Evolutionary conservation across 2,113 vertebrate genomes (phyloP).

Genomic region (Cariama cristata): DNA sequence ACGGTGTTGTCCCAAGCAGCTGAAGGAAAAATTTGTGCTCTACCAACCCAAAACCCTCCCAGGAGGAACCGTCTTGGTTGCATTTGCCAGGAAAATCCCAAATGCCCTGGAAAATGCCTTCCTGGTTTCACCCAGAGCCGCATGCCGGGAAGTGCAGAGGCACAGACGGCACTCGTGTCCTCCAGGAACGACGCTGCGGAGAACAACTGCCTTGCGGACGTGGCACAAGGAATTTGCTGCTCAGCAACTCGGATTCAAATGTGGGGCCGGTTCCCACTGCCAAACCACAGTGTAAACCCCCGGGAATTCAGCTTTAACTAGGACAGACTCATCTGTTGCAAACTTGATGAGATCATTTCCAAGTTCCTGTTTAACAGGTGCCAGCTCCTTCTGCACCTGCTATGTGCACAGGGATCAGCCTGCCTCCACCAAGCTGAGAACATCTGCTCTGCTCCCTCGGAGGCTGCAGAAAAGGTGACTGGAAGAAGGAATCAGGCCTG

Average conservation of each 20-base stretch:
- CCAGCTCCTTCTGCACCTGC: slow-evolving; percentile 54
- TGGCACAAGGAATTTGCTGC: background rate
- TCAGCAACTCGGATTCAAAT: background rate
- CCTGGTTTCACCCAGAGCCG: background rate
- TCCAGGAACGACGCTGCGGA: background rate
- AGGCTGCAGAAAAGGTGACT: background rate
- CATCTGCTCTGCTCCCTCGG: slow-evolving; percentile 23
- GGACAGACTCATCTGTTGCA: slow-evolving; percentile 38
- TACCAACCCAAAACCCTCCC: background rate
- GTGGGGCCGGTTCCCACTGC: background rate
- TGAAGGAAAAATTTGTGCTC: background rate
- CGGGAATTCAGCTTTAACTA: background rate
- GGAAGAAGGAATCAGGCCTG: background rate
- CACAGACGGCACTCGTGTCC: background rate
- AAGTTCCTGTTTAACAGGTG: slow-evolving; percentile 64
- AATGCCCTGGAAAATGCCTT: background rate
- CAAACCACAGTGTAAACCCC: slow-evolving; percentile 46
- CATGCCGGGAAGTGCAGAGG: fast-evolving
- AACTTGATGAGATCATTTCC: slow-evolving; percentile 42
- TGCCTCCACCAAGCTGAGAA: background rate
- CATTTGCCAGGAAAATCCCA: background rate
- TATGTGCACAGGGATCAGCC: background rate
- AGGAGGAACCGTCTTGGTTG: background rate
- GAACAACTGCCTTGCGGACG: background rate
- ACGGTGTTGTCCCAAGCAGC: fast-evolving